Base-by-base conservation (phyloP, 2,113 vertebrate species). In the Thymallus thymallus region DNA sequence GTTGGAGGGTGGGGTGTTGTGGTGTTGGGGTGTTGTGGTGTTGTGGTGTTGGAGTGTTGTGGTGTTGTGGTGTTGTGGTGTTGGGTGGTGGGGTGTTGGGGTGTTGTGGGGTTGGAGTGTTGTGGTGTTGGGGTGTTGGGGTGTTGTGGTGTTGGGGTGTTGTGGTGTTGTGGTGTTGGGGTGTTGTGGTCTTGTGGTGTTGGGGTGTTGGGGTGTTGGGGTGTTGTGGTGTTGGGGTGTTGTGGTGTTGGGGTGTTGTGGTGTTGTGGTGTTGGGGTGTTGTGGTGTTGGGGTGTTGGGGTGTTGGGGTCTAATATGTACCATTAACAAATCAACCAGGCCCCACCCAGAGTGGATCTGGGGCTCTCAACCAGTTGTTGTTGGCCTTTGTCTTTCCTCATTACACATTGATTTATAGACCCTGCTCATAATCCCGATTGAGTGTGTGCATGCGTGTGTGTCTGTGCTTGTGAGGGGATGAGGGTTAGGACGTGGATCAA, bases 251-350 rank as follows among this genome's bases (percentile, higher is more conserved):
- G 41, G 18, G 68, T 85, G 86, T 77, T 88, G 80, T 84, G 62
- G 65, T 51, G 85, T 85, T 90, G 35, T 10, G 35, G 35, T 41
- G 35, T 41, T 41, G 35, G 41, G 18, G 68, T 85, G 86, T 77
- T 88, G 80, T 84, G 62, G 65, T 51, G 77, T 82, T 84, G 84
- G 85, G 85, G 90, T n/a, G n/a, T n/a, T n/a, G n/a, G n/a, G n/a
- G n/a, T n/a, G n/a, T n/a, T n/a, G n/a, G n/a, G n/a, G n/a, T n/a
- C n/a, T n/a, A n/a, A n/a, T 95, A 95, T 94, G 93, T 94, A 93
- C 93, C 94, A 95, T 96, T 95, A 96, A 94, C 94, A 94, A 94
- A 95, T 95, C 89, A 91, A 90, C 73, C 68, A 51, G 35, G 73
- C 84, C 61, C 74, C 88, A 86, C 89, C 82, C 87, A 92, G 92